phyloP scores from a whole-genome alignment of 1,140 invertebrate species.

The Drosophila suzukii region DNA sequence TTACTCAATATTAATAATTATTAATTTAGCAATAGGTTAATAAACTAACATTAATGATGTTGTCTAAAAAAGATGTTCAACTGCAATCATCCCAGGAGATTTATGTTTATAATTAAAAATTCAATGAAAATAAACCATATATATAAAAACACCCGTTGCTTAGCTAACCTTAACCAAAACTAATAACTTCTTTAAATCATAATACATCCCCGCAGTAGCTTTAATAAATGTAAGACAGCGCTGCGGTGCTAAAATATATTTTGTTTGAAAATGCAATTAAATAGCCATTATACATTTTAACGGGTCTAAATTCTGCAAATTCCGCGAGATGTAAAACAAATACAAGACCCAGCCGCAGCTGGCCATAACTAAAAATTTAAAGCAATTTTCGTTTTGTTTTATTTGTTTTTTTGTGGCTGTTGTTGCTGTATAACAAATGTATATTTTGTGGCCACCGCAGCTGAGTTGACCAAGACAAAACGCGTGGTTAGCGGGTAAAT shows the following conservation, averaged over 20 bases:
- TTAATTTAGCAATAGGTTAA: too few relatives aligned
- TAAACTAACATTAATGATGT: too few relatives aligned
- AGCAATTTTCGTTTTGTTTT: conserved; percentile 47
- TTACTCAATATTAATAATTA: too few relatives aligned
- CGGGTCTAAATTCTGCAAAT: conserved; percentile 53
- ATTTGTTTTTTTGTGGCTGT: background rate
- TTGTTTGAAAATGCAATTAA: conserved; percentile 44
- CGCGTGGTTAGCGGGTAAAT: conserved; percentile 53
- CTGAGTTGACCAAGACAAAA: conserved; percentile 52
- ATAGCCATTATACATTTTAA: conserved; percentile 51
- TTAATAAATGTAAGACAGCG: conserved; percentile 9
- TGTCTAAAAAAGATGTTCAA: background rate
- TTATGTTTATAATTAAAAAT: background rate
- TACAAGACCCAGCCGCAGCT: conserved; percentile 23
- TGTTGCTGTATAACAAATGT: conserved; percentile 42
- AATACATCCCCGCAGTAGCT: background rate
- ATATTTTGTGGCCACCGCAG: conserved; percentile 25
- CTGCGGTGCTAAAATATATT: conserved; percentile 22
- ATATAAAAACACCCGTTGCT: background rate
- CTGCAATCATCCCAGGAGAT: background rate
- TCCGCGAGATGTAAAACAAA: conserved; percentile 38
- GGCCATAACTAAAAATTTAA: conserved; percentile 57
- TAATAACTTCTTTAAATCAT: background rate
- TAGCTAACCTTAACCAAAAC: background rate
- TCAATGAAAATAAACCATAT: background rate